Base-by-base conservation (phyloP, 2,113 vertebrate genomes). In the Takifugu flavidus region DNA sequence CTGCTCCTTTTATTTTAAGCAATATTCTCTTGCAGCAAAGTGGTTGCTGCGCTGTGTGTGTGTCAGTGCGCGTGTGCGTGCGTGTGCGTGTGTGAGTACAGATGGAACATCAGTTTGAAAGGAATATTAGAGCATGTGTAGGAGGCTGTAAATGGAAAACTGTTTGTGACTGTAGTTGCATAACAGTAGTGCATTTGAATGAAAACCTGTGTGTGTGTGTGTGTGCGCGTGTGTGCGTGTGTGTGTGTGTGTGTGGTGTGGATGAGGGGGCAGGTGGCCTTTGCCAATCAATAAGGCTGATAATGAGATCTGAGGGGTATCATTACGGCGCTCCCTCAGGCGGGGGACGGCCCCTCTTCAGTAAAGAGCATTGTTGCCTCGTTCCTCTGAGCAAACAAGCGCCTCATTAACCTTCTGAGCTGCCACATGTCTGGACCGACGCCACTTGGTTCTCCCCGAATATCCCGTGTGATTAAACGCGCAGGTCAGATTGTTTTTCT, bases 261-360 rank as follows among this genome's bases (percentile, higher is more conserved):
- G 13, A 67, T 13, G 70, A 53, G 44, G 79, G 71, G 65, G 79
- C 86, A 85, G 85, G 82, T 74, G 79, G 81, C 76, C 77, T 52
- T 74, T 81, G 74, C 75, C 67, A 89, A 91, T 92, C 89, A 91
- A 91, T 91, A 91, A 86, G 61, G 60, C 75, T 79, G 79, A 88
- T 91, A 91, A 92, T 92, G 86, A 90, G 89, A 89, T 90, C 80
- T 79, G 79, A 80, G 73, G 85, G 83, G 83, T 74, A 82, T 86
- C 77, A 79, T 88, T 84, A 85, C 50, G 51, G 60, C 1, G 15
- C 34, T 57, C 72, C 84, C 74, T 86, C 62, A 6, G 82, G 83
- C 72, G 1, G 58, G 51, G 25, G 49, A 56, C 42, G 51, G 59
- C 65, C 78, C 59, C 60, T 84, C 81, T 83, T 86, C 80, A 73